phyloP scores from a whole-genome alignment of 2,888 invertebrate genomes.

The Acanthosoma haemorrhoidale region DNA sequence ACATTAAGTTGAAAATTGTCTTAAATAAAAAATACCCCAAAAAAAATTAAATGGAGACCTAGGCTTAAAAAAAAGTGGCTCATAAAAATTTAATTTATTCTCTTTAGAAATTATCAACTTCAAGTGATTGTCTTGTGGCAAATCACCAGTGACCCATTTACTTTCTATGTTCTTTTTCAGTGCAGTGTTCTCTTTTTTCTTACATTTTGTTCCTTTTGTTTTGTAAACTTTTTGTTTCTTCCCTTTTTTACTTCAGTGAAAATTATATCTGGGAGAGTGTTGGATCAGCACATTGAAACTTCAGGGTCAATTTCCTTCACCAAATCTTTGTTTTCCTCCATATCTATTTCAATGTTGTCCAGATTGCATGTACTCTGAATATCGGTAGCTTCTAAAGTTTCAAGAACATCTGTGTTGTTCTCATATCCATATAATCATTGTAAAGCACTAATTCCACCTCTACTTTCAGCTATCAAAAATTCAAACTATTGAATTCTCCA shows the following conservation, averaged over 20 bases:
- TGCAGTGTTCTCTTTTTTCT: background rate
- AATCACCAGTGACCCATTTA: background rate
- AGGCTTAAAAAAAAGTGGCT: background rate
- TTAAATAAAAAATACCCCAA: constrained; percentile 26
- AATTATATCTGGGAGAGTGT: background rate
- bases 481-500: background rate
- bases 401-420: too few species aligned
- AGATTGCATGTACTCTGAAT: too few species aligned
- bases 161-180: background rate
- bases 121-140: background rate
- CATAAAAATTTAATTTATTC: background rate
- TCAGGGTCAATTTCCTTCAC: too few species aligned
- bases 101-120: background rate
- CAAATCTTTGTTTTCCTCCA: background rate
- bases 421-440: too few species aligned
- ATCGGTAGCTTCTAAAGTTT: too few species aligned
- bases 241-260: background rate
- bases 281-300: background rate
- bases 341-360: background rate
- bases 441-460: background rate
- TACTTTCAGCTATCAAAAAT: background rate
- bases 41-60: constrained; percentile 31
- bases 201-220: background rate
- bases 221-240: background rate
- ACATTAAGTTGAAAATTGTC: constrained; percentile 19